Conservation (phyloP, 2,797 vertebrate species). For the Sarcoramphus papa region DNA sequence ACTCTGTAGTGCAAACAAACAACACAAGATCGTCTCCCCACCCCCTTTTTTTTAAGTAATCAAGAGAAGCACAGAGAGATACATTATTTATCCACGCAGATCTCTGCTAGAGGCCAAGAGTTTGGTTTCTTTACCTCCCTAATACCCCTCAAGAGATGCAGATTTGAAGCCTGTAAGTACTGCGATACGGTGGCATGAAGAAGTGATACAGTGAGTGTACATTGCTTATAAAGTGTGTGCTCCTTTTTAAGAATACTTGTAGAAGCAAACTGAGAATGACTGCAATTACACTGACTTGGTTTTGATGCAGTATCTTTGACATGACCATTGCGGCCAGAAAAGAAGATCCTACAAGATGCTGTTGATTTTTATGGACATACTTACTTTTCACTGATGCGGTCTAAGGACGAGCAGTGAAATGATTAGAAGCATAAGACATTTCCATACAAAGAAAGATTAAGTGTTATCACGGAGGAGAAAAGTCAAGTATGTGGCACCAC, state of each 20-base stretch:
- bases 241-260: not conserved
- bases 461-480: not conserved
- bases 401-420: not conserved
- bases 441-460: not conserved
- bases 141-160: not conserved
- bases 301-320: not conserved
- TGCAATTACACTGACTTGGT: not conserved
- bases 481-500: not conserved
- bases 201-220: accelerated
- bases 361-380: not conserved
- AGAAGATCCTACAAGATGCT: not conserved
- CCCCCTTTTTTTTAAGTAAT: not conserved
- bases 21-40: not conserved
- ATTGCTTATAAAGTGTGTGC: accelerated
- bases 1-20: not conserved
- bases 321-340: not conserved
- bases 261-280: not conserved
- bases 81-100: not conserved
- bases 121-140: not conserved
- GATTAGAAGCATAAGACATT: not conserved
- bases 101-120: not conserved
- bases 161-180: not conserved
- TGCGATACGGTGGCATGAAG: not conserved
- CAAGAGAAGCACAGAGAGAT: not conserved
- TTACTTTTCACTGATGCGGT: not conserved